Percentiles rank a stretch among this genome's conserved stretches.
Evolutionary conservation across 1,140 invertebrate species (phyloP).

Genomic region (Bombus ignitus): DNA sequence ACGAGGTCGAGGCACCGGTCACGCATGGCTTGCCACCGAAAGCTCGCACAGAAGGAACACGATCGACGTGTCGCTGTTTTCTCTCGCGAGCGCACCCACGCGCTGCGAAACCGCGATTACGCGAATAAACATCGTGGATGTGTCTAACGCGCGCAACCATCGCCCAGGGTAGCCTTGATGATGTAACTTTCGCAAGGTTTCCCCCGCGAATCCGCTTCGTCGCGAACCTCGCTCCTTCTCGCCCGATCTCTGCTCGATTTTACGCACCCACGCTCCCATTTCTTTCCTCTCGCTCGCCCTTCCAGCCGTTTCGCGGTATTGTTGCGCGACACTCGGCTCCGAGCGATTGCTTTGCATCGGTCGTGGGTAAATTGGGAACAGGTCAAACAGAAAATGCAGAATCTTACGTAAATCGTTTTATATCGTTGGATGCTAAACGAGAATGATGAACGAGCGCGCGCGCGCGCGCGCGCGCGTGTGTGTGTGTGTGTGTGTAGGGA

Average conservation of each 20-base stretch:
- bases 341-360: not conserved
- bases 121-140: slow-evolving; percentile 52
- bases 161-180: slow-evolving; percentile 69
- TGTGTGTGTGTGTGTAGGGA: not conserved
- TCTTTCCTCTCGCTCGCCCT: not conserved
- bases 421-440: not conserved
- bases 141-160: slow-evolving; percentile 54
- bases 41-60: not conserved
- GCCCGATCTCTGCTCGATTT: slow-evolving; percentile 50
- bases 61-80: not conserved
- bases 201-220: slow-evolving; percentile 52
- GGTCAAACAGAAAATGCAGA: no score
- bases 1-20: slow-evolving; percentile 29
- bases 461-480: accelerated
- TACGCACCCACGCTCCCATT: slow-evolving; percentile 51
- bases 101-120: slow-evolving; percentile 42
- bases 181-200: slow-evolving; percentile 78
- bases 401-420: not conserved
- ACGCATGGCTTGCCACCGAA: slow-evolving; percentile 37
- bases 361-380: not conserved
- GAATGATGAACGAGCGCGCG: not conserved
- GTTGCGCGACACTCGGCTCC: not conserved
- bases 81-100: slow-evolving; percentile 12
- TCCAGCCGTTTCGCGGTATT: not conserved
- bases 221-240: slow-evolving; percentile 6